Evolutionary conservation across 2,888 invertebrate genomes (phyloP).

Genomic region (Apomyelois bistriatella): DNA sequence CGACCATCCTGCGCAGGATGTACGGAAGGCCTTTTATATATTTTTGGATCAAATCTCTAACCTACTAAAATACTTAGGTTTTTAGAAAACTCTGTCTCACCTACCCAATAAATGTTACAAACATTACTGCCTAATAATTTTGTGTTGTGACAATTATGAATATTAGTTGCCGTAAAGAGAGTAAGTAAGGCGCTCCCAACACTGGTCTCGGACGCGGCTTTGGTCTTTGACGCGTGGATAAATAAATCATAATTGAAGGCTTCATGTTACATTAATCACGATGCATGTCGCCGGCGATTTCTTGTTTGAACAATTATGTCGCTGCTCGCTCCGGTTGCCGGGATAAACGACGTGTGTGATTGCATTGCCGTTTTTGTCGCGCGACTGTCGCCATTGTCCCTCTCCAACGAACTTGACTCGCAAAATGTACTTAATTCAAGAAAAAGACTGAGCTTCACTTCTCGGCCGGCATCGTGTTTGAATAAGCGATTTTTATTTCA

Average conservation of each 20-base stretch:
- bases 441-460: conserved; percentile 42
- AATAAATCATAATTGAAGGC: conserved; percentile 57
- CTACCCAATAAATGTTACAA: too few species aligned
- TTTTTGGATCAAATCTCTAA: too few species aligned
- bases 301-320: conserved; percentile 39
- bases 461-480: not conserved
- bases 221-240: conserved; percentile 41
- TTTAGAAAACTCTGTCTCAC: too few species aligned
- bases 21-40: too few species aligned
- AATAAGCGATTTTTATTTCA: conserved; percentile 7
- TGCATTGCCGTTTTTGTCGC: conserved; percentile 34
- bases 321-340: conserved; percentile 25
- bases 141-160: too few species aligned
- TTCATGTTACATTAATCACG: conserved; percentile 59
- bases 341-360: conserved; percentile 38
- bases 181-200: too few species aligned
- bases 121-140: too few species aligned
- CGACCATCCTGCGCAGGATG: too few species aligned
- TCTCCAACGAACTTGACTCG: conserved; percentile 33
- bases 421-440: conserved; percentile 32
- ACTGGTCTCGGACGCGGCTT: conserved; percentile 34
- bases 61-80: too few species aligned
- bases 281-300: conserved; percentile 40
- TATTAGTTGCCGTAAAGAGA: too few species aligned
- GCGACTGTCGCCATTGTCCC: conserved; percentile 39